Base-by-base conservation (phyloP, 1,140 invertebrate genomes). In the Eriocheir sinensis region DNA sequence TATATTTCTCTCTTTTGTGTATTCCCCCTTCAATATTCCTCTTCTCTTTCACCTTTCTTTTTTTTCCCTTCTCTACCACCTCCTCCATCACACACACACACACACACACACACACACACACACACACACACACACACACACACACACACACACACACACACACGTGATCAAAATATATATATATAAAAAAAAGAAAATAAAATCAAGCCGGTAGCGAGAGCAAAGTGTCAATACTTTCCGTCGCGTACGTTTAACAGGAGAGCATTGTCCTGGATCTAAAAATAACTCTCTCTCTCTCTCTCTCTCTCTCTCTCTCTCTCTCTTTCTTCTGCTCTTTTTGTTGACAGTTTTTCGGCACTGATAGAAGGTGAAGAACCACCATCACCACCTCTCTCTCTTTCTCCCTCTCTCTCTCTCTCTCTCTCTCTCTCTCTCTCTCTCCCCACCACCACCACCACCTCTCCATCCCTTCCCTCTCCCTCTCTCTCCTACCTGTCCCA, bases 41-140 rank as follows among this genome's bases (percentile, higher is more conserved):
- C 27, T 6, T 0, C 12, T 86, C 3, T 38, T 89, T 15, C 38
- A 27, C 40, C 2, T 53, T 27, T 90, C 30, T 53, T 27, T 53
- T 6, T 53, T 12, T n/a, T 21, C 3, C 9, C n/a, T 9, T 53
- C 4, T 27, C 79, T 80, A 4, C 27, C 32, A 8, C 79, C 27
- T 21, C 27, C 27, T n/a, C 79, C 27, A 4, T 90, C 21, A 90
- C 89, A 44, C 86, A 89, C 86, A 89, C 86, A 89, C 86, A 89
- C 86, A 89, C 86, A 89, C 86, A 89, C 86, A 89, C 86, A 89
- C 40, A 89, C 86, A 40, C 86, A 89, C 40, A 89, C 40, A 89
- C 44, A 89, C 44, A 89, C 44, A 89, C 44, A 89, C 44, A 89
- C 44, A 89, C 44, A 89, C 44, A 89, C 44, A 89, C 44, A 89